These are phyloP conservation scores for Hypotaenidia philippensis DNA, from an alignment of 2,797 vertebrate genomes.

Conservation along the genomic window DNA sequence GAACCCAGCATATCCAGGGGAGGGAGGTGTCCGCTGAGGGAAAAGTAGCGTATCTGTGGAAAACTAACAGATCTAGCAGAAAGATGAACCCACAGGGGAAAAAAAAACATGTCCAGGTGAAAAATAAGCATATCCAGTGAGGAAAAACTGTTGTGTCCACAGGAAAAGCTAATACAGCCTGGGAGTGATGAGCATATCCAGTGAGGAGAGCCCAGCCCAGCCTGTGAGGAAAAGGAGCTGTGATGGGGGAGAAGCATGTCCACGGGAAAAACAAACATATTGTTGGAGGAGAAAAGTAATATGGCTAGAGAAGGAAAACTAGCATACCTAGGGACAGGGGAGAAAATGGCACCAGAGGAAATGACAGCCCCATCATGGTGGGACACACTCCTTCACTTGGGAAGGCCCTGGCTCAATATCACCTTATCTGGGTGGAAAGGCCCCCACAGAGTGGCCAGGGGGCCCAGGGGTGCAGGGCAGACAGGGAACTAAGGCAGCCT, in stretches of 20 bases:
- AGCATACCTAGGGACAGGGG: background rate
- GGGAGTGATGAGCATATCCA: accelerated
- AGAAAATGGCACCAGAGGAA: background rate
- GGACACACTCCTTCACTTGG: accelerated
- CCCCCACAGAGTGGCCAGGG: background rate
- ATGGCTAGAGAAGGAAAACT: background rate
- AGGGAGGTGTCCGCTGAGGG: too few species aligned
- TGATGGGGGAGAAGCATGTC: accelerated
- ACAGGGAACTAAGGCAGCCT: background rate
- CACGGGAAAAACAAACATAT: accelerated
- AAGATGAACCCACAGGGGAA: background rate
- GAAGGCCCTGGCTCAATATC: accelerated
- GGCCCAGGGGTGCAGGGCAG: too few species aligned
- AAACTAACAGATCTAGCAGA: background rate
- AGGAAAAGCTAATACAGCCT: accelerated
- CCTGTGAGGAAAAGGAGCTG: accelerated
- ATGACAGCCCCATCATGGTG: background rate
- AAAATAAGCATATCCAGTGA: accelerated
- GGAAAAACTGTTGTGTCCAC: accelerated
- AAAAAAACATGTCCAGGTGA: background rate
- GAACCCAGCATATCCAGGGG: background rate
- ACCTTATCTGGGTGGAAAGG: accelerated
- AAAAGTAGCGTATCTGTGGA: background rate
- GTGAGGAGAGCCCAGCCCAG: background rate
- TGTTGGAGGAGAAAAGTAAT: accelerated